Base-by-base conservation (phyloP, 2,113 vertebrate species). In the Aplodontia rufa region DNA sequence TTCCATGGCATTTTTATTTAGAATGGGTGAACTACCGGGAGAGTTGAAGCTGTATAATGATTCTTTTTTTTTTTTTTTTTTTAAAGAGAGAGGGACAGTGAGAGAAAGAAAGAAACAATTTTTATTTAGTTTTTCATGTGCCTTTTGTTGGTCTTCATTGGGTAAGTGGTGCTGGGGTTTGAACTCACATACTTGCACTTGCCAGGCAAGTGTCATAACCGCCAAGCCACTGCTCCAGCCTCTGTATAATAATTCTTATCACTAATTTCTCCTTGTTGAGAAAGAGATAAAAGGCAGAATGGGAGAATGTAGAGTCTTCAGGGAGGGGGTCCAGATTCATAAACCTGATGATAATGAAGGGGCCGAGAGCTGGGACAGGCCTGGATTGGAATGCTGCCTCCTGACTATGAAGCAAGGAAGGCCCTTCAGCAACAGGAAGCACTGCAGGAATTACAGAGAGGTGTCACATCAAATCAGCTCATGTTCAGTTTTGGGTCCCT, bases 361-460 rank as follows among this genome's bases (percentile, higher is more conserved):
- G 1, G 9, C 7, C 12, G 12, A 8, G n/a, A 11, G 6, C 6
- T 40, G 80, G 75, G 20, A n/a, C 6, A 32, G 6, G 17, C 11
- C 19, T 72, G 9, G 5, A 1, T 1, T 3, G 32, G 26, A 17
- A 8, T 2, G 13, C 24, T 69, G 2, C 2, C 0, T 11, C 35
- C 19, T 10, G 17, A 9, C 8, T 76, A 35, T 42, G 5, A 42
- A 14, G 14, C 3, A 11, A 47, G 40, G 6, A 1, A 4, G n/a
- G n/a, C 0, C 2, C 60, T 24, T 55, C 8, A 30, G 24, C 6
- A 6, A 32, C 1, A 26, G 42, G 8, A 53, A 22, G 0, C 28
- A 24, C 9, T 6, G 58, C 45, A 49, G 55, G 3, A 51, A 26
- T 7, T 26, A 6, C 32, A 22, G 26, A 79, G 19, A 55, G 19